Evolutionary conservation across 2,888 invertebrate genomes (phyloP).

Genomic region (Phaonia tiefii): DNA sequence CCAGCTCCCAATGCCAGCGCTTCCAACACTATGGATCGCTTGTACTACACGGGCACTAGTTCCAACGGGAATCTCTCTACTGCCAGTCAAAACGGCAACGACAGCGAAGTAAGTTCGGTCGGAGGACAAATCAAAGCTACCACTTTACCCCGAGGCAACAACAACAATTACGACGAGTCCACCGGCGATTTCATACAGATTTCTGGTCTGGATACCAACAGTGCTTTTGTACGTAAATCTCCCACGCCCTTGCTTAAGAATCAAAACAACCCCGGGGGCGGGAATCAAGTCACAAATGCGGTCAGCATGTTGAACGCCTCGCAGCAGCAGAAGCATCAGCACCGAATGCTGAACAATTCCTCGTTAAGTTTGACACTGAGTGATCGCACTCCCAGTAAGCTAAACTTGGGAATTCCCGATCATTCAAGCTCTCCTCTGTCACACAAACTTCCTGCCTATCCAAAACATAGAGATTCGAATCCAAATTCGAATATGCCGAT

Average conservation of each 20-base stretch:
- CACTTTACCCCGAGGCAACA: conserved; percentile 86
- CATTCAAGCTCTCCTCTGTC: conserved; percentile 71
- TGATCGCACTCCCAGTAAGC: conserved; percentile 78
- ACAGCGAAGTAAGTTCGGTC: conserved; percentile 68
- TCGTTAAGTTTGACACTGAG: conserved; percentile 80
- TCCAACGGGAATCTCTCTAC: conserved; percentile 67
- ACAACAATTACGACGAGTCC: conserved; percentile 78
- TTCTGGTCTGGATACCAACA: conserved; percentile 82
- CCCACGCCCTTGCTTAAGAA: conserved; percentile 80
- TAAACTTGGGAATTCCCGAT: conserved; percentile 79
- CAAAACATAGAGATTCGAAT: conserved; percentile 79
- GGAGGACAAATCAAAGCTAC: conserved; percentile 82
- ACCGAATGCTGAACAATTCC: conserved; percentile 75
- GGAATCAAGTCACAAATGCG: conserved; percentile 52
- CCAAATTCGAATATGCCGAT: conserved; percentile 82
- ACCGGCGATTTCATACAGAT: conserved; percentile 84
- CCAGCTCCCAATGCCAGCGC: conserved; percentile 76
- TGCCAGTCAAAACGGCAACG: conserved; percentile 72
- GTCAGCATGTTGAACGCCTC: conserved; percentile 60
- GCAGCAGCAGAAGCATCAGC: conserved; percentile 66
- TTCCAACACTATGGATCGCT: conserved; percentile 76
- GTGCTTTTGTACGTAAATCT: conserved; percentile 82
- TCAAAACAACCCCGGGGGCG: conserved; percentile 70
- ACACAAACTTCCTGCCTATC: conserved; percentile 45
- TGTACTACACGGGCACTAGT: conserved; percentile 72